Conservation (phyloP, 2,797 vertebrate genomes). For the Centropyge bicolor region DNA sequence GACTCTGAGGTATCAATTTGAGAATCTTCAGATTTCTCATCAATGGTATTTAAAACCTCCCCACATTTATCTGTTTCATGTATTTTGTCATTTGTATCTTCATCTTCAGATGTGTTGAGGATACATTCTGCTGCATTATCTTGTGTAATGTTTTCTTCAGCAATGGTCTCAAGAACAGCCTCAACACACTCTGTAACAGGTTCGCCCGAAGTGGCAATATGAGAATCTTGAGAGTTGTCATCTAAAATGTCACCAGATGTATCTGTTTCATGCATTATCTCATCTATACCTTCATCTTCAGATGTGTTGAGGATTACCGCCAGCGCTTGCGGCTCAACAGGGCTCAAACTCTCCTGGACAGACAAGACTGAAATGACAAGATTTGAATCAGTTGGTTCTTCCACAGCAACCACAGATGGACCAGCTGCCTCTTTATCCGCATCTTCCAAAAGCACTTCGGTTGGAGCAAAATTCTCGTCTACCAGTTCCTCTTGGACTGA, state of each 20-base stretch:
- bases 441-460: neutral
- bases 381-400: neutral
- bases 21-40: neutral
- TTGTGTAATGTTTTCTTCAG: constrained; percentile 20
- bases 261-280: neutral
- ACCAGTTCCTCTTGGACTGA: neutral
- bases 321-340: neutral
- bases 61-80: neutral
- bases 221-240: neutral
- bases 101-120: neutral
- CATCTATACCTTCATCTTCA: constrained; percentile 1
- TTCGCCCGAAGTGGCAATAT: neutral
- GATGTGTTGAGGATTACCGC: neutral
- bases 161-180: neutral
- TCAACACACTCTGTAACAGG: neutral
- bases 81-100: neutral
- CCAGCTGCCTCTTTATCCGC: neutral
- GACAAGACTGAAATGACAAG: neutral
- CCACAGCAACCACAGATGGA: neutral
- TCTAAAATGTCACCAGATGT: neutral
- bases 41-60: neutral
- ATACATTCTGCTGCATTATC: neutral
- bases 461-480: neutral
- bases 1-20: neutral
- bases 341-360: neutral